Base-by-base conservation (phyloP, 2,888 invertebrate genomes). In the Amiota mariae region DNA sequence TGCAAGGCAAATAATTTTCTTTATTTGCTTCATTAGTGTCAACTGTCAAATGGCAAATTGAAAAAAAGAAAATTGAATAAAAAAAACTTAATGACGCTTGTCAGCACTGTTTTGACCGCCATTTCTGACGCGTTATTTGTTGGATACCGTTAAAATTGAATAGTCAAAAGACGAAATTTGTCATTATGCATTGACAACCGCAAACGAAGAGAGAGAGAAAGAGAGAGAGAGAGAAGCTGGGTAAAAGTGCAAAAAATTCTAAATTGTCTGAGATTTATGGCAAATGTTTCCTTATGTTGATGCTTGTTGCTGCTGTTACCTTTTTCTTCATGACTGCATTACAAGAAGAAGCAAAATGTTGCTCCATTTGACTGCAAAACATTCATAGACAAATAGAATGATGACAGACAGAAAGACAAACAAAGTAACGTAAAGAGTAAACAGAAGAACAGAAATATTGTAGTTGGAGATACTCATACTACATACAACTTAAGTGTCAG, bases 131-230 rank as follows among this genome's bases (percentile, higher is more conserved):
- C 54, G 8, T 36, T 36, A 36, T 36, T 2, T 36, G 36, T 36
- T 36, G 36, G 36, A n/a, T 46, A 63, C 67, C n/a, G 36, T 68
- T 49, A 71, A 15, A 71, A 59, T 61, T 71, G 57, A 20, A 71
- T 61, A 36, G 48, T 66, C 66, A 6, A 9, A 66, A 66, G 47
- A 54, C 15, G 67, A 68, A 68, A 68, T 67, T 74, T 74, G 71
- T 68, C 59, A 59, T 59, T 59, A 24, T 49, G 51, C 47, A 13
- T 24, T 49, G 68, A 18, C 47, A 68, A 36, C 36, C 2, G 36
- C 36, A 36, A 36, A 36, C 36, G 6, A 36, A 4, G 6, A 36
- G 36, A 36, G 36, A 36, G 36, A 36, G 36, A 6, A 6, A 36
- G 36, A 36, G 36, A 36, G 6, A 36, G 3, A 24, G 24, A 24